Evolutionary conservation across 1,140 invertebrate genomes (phyloP).

Genomic region (Aphelinus certus): DNA sequence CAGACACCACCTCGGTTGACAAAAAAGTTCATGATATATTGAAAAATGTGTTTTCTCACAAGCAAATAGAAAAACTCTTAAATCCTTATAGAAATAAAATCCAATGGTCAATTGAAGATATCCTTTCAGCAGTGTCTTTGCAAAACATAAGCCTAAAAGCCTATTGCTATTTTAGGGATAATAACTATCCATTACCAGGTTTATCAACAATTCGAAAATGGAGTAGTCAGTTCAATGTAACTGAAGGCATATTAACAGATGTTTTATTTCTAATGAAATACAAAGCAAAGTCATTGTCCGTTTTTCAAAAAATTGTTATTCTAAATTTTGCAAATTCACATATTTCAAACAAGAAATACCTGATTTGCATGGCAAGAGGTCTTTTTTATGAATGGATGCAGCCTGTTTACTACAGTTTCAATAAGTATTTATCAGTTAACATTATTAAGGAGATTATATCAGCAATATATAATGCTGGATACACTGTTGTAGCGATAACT

Average conservation of each 20-base stretch:
- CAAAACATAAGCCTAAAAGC: constrained; percentile 14
- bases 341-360: neutral
- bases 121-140: constrained; percentile 7
- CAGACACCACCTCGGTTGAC: neutral
- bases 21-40: constrained; percentile 8
- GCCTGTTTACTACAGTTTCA: constrained; percentile 5
- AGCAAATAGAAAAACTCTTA: constrained; percentile 9
- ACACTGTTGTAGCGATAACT: constrained; percentile 10
- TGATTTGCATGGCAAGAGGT: neutral
- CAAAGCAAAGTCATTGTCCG: neutral
- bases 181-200: constrained; percentile 18
- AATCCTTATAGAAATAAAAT: constrained; percentile 12
- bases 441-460: constrained; percentile 2
- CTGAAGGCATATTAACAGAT: constrained; percentile 17
- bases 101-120: constrained; percentile 16
- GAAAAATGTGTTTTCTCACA: constrained; percentile 7
- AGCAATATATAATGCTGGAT: constrained; percentile 4
- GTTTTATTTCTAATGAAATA: constrained; percentile 4
- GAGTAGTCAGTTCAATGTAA: neutral
- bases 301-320: constrained; percentile 26
- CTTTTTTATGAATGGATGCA: constrained; percentile 22
- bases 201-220: constrained; percentile 13
- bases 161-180: constrained; percentile 5
- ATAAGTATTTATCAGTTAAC: neutral
- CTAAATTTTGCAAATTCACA: neutral